phyloP scores from a whole-genome alignment of 2,888 invertebrate species.

The Idaea aversata region DNA sequence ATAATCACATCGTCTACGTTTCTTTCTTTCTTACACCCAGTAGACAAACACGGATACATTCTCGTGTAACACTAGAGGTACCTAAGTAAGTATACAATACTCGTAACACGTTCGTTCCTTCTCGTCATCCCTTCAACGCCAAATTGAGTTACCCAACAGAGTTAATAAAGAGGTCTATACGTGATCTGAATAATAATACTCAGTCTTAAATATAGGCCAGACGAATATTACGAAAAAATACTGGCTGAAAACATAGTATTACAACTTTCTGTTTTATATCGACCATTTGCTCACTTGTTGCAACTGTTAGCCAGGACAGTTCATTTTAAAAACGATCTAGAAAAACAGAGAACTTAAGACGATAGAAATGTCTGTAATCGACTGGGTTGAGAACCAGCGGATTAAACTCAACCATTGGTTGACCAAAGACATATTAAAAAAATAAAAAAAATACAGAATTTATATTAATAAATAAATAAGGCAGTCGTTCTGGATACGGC shows the following conservation, averaged over 20 bases:
- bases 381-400: too few species aligned
- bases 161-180: conserved; percentile 67
- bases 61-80: conserved; percentile 16
- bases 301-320: too few species aligned
- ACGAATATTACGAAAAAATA: conserved; percentile 49
- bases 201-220: conserved; percentile 43
- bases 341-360: too few species aligned
- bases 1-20: neutral
- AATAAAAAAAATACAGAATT: too few species aligned
- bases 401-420: too few species aligned
- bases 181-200: conserved; percentile 56
- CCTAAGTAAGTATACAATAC: conserved; percentile 33
- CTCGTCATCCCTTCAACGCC: conserved; percentile 69
- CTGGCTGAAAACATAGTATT: neutral
- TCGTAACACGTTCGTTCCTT: conserved; percentile 60
- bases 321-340: too few species aligned
- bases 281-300: too few species aligned
- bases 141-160: conserved; percentile 72
- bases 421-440: too few species aligned
- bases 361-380: too few species aligned
- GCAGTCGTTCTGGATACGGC: too few species aligned
- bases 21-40: conserved; percentile 7
- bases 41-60: conserved; percentile 32
- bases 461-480: too few species aligned
- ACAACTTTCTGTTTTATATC: neutral